These are phyloP conservation scores for Apoderus coryli DNA, from an alignment of 2,888 invertebrate species.

Conservation along the genomic window DNA sequence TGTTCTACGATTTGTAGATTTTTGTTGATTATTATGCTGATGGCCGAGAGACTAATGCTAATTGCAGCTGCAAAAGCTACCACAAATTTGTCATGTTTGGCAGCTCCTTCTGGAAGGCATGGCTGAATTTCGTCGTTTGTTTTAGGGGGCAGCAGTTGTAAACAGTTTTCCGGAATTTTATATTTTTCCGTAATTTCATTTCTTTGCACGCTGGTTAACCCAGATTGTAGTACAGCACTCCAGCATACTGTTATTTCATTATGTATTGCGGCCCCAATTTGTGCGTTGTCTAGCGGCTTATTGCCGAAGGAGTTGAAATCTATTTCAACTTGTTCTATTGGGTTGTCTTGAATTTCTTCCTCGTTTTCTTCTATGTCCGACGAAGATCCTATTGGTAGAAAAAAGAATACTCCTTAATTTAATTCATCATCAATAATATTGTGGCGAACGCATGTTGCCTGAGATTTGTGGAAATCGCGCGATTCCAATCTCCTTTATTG, in stretches of 20 bases:
- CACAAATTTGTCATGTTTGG: constrained; percentile 9
- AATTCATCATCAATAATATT: too few species aligned
- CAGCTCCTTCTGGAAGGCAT: constrained; percentile 5
- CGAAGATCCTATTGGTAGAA: too few species aligned
- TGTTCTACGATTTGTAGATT: not conserved
- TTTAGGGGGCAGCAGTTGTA: constrained; percentile 4
- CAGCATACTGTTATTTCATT: not conserved
- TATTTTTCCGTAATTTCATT: constrained; percentile 7
- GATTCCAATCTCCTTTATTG: not conserved
- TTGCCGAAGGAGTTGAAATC: not conserved
- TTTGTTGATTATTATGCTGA: constrained; percentile 3
- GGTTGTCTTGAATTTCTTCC: too few species aligned
- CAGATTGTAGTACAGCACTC: not conserved
- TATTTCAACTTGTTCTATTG: not conserved
- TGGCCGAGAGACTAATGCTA: constrained; percentile 8
- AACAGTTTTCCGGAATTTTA: constrained; percentile 9
- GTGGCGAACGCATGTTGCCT: not conserved
- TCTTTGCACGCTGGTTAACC: constrained; percentile 7
- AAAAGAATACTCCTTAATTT: too few species aligned
- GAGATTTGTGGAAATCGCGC: not conserved
- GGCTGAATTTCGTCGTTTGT: constrained; percentile 8
- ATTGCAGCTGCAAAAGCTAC: constrained; percentile 6
- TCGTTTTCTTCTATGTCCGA: too few species aligned
- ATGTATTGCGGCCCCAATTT: not conserved
- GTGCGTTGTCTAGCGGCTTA: not conserved